These are phyloP conservation scores for Griposia aprilina DNA, from an alignment of 2,888 invertebrate species.

Conservation along the genomic window DNA sequence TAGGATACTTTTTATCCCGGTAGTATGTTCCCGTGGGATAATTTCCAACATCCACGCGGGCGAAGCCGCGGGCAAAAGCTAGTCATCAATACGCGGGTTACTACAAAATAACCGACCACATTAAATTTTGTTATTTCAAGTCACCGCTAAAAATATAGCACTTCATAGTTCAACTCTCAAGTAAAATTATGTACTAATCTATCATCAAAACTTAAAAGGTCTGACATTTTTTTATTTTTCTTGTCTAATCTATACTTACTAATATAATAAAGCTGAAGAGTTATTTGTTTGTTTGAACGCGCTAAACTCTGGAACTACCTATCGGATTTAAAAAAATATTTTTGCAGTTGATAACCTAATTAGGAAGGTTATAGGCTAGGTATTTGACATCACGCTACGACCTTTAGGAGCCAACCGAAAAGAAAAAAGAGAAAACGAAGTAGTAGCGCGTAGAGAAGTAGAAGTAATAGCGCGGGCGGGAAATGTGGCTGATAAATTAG, in stretches of 20 bases:
- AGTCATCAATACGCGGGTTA: background rate
- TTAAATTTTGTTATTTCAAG: background rate
- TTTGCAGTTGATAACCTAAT: background rate
- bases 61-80: too few species aligned
- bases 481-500: background rate
- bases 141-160: background rate
- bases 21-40: too few species aligned
- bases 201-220: background rate
- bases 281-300: background rate
- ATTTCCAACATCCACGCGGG: too few species aligned
- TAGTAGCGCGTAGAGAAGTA: too few species aligned
- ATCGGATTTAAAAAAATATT: background rate
- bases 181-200: background rate
- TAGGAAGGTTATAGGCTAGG: background rate
- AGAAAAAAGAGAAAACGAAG: too few species aligned
- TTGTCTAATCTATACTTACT: background rate
- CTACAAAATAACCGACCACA: background rate
- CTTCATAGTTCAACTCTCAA: background rate
- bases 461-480: background rate
- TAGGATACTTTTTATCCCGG: too few species aligned
- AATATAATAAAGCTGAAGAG: background rate
- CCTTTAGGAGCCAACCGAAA: background rate
- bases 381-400: background rate
- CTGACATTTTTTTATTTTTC: background rate
- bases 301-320: background rate